Percentiles rank a stretch among this genome's conserved stretches.
These are phyloP conservation scores for Pedetes capensis DNA, from an alignment of 2,113 vertebrate species.

Conservation along the genomic window DNA sequence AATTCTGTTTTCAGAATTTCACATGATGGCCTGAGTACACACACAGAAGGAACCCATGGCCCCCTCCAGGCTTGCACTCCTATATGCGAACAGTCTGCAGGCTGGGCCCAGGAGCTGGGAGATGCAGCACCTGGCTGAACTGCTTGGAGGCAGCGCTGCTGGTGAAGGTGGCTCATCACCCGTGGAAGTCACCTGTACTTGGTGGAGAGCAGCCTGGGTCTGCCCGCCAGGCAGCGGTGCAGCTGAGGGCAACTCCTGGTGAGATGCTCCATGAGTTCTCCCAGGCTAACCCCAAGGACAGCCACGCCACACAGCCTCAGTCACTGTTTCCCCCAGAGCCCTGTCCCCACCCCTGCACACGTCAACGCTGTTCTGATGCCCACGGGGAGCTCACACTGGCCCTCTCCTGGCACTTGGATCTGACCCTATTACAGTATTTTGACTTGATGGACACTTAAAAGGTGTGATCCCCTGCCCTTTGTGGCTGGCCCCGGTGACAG, in stretches of 20 bases:
- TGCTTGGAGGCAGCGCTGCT: neutral
- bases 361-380: too few species aligned
- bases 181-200: neutral
- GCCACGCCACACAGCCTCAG: neutral
- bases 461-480: neutral
- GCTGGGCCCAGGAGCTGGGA: neutral
- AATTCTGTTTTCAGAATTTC: neutral
- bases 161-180: neutral
- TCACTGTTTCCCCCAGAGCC: neutral
- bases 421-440: neutral
- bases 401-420: neutral
- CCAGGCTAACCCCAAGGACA: neutral
- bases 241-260: neutral
- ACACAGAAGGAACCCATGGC: neutral
- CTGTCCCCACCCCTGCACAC: neutral
- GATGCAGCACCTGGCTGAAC: neutral
- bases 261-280: neutral
- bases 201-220: neutral
- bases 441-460: too few species aligned
- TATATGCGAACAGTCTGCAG: too few species aligned
- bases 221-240: neutral
- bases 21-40: neutral
- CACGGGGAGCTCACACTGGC: neutral
- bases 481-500: neutral
- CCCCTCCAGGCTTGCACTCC: neutral